Percentiles rank a stretch among this genome's conserved stretches.
These are phyloP conservation scores for Onthophagus taurus DNA, from an alignment of 1,140 invertebrate species.

Conservation along the genomic window DNA sequence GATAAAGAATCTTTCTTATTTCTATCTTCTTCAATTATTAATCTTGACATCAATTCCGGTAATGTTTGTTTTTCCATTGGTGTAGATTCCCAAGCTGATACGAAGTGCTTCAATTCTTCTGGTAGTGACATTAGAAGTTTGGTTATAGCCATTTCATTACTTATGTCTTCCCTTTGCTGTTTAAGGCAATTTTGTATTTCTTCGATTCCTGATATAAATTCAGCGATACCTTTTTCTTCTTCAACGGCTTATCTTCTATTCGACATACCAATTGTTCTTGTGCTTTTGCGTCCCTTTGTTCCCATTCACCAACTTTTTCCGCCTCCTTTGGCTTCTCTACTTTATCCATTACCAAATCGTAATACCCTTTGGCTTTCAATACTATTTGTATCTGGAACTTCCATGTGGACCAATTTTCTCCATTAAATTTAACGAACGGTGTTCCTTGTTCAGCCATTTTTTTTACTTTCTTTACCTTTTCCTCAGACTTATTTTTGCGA, in stretches of 20 bases:
- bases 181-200: background rate
- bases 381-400: background rate
- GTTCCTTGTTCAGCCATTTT: background rate
- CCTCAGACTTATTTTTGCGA: no score
- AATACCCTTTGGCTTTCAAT: background rate
- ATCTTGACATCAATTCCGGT: background rate
- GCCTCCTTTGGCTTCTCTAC: background rate
- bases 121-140: slow-evolving; percentile 2
- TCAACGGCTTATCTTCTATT: slow-evolving; percentile 1
- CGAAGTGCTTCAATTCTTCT: slow-evolving; percentile 2
- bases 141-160: slow-evolving; percentile 4
- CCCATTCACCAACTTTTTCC: background rate
- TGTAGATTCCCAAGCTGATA: slow-evolving; percentile 1
- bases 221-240: slow-evolving; percentile 1
- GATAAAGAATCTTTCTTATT: background rate
- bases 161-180: background rate
- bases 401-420: background rate
- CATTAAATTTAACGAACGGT: background rate
- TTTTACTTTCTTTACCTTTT: no score
- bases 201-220: background rate
- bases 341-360: background rate
- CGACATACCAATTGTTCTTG: background rate
- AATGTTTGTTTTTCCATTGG: background rate
- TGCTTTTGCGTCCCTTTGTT: background rate
- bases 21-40: slow-evolving; percentile 5